phyloP scores from a whole-genome alignment of 35 echinoderm and acorn worm species.

The Antedon bifida region DNA sequence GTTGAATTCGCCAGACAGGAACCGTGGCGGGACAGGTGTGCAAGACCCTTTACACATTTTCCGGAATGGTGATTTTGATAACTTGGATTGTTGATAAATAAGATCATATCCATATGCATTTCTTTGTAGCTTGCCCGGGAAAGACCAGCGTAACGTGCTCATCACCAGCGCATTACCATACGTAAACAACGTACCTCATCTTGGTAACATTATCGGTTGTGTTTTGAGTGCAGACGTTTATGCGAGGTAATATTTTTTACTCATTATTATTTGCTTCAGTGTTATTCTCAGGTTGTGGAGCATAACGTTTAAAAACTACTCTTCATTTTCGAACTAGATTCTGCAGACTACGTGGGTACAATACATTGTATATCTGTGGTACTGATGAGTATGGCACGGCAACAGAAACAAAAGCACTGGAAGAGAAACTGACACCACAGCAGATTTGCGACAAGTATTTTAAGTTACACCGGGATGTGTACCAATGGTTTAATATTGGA shows the following conservation, averaged over 20 bases:
- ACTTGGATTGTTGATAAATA: too few species aligned
- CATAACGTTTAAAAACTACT: too few species aligned
- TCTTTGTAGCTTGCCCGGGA: constrained; percentile 35
- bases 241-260: constrained; percentile 39
- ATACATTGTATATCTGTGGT: constrained; percentile 87
- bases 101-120: too few species aligned
- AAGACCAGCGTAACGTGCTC: constrained; percentile 41
- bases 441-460: constrained; percentile 97
- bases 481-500: constrained; percentile 83
- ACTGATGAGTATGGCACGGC: constrained; percentile 98
- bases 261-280: too few species aligned
- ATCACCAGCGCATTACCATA: constrained; percentile 96
- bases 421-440: constrained; percentile 78
- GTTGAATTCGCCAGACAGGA: too few species aligned
- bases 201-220: constrained; percentile 93
- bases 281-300: too few species aligned
- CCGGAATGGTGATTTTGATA: too few species aligned
- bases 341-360: constrained; percentile 73
- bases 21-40: too few species aligned
- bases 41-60: too few species aligned
- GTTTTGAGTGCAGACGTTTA: constrained; percentile 90
- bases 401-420: constrained; percentile 96
- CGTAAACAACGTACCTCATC: constrained; percentile 96
- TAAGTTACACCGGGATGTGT: constrained; percentile 63
- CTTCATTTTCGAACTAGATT: too few species aligned